Evolutionary conservation across 2,888 invertebrate genomes (phyloP).

Genomic region (Pteria penguin): DNA sequence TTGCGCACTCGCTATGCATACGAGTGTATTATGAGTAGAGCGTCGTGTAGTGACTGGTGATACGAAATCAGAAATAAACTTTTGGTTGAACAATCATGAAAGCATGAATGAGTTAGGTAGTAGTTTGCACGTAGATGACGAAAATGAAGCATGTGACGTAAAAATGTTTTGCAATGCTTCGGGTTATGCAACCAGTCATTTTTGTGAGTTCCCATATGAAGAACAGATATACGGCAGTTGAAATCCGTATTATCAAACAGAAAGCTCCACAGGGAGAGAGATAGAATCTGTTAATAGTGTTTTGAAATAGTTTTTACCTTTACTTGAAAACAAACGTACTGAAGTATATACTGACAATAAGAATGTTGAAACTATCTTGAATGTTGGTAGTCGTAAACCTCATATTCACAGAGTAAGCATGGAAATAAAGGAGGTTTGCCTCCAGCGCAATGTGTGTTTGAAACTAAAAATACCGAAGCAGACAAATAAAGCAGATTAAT

Average conservation of each 20-base stretch:
- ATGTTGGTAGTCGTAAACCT: background rate
- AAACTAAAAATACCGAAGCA: slow-evolving; percentile 1
- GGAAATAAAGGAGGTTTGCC: background rate
- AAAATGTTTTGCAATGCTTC: slow-evolving; percentile 10
- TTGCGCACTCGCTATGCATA: slow-evolving; percentile 4
- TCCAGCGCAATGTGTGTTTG: background rate
- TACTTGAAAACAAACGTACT: background rate
- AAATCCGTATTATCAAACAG: background rate
- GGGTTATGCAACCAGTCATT: background rate
- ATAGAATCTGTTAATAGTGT: background rate
- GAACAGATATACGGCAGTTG: background rate
- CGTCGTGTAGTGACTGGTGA: slow-evolving; percentile 8
- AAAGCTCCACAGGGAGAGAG: background rate
- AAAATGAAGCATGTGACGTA: background rate
- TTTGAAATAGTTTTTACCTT: background rate
- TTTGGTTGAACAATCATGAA: background rate
- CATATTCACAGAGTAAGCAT: background rate
- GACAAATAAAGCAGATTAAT: background rate
- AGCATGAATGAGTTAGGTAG: background rate
- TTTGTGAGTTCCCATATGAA: background rate
- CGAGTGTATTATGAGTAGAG: background rate
- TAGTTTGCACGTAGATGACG: background rate
- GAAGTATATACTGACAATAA: background rate
- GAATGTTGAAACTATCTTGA: background rate
- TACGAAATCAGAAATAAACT: background rate